phyloP scores from a whole-genome alignment of 2,888 invertebrate species.

The Steinernema hermaphroditum region DNA sequence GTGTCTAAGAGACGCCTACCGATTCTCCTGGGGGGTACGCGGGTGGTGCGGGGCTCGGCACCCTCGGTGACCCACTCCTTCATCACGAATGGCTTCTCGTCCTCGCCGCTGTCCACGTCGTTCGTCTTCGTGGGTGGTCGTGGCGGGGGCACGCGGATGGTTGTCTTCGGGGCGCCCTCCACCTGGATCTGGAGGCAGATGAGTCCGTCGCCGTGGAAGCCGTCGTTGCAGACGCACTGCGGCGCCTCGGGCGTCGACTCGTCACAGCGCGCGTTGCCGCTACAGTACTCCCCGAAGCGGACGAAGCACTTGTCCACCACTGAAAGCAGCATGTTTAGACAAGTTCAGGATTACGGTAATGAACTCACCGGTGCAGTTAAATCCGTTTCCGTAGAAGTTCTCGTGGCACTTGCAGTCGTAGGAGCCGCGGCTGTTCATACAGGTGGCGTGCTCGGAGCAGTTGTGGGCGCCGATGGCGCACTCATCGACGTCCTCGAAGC shows the following conservation, averaged over 20 bases:
- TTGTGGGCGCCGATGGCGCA: constrained; percentile 73
- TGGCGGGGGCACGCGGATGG: not conserved
- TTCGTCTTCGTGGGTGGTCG: constrained; percentile 28
- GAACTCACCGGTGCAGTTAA: constrained; percentile 50
- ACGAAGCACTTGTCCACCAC: constrained; percentile 44
- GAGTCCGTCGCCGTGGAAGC: constrained; percentile 58
- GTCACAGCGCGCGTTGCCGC: constrained; percentile 51
- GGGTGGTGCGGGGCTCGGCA: constrained; percentile 12
- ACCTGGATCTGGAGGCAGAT: constrained; percentile 33
- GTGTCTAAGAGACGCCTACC: not conserved
- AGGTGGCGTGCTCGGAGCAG: constrained; percentile 81
- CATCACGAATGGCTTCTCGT: constrained; percentile 51
- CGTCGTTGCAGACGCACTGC: constrained; percentile 56
- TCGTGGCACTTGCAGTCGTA: constrained; percentile 68
- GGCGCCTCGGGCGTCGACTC: constrained; percentile 39
- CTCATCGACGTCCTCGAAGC: constrained; percentile 80
- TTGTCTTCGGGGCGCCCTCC: not conserved
- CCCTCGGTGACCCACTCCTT: constrained; percentile 44
- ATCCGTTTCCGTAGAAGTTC: constrained; percentile 57
- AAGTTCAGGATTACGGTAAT: not conserved
- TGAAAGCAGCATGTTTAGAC: constrained; percentile 36
- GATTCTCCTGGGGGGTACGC: constrained; percentile 13
- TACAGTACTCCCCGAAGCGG: constrained; percentile 52
- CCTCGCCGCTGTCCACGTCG: constrained; percentile 34
- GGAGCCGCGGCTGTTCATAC: constrained; percentile 80